Percentiles rank a stretch among this genome's conserved stretches.
phyloP scores from a whole-genome alignment of 2,113 vertebrate genomes.

The Austrofundulus limnaeus region DNA sequence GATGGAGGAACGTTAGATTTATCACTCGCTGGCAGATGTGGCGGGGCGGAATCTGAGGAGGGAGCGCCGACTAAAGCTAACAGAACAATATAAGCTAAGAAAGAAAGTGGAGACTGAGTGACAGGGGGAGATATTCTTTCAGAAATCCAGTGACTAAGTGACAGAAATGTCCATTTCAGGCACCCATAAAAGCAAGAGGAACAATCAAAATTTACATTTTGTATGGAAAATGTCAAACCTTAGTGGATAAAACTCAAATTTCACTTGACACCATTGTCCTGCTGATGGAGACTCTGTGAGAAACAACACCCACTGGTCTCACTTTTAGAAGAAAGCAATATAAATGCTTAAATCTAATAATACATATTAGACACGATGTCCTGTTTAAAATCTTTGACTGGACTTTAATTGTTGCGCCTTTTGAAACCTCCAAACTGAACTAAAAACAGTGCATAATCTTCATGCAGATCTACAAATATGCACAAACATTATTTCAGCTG shows the following conservation, averaged over 20 bases:
- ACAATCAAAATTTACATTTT: conserved; percentile 11
- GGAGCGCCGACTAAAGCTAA: conserved; percentile 57
- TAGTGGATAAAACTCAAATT: not conserved
- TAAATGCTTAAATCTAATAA: no score
- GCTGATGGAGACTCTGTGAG: conserved; percentile 5
- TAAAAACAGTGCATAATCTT: no score
- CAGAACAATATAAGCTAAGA: conserved; percentile 22
- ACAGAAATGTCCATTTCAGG: conserved; percentile 26
- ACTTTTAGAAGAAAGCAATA: not conserved
- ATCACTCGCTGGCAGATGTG: conserved; percentile 81
- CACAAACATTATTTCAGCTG: no score
- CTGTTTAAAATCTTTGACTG: no score
- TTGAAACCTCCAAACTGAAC: no score
- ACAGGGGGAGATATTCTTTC: conserved; percentile 44
- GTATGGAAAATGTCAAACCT: conserved; percentile 1
- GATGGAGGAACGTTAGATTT: conserved; percentile 84
- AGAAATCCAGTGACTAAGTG: conserved; percentile 38
- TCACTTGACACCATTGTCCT: not conserved
- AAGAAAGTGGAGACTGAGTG: conserved; percentile 25
- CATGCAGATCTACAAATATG: no score
- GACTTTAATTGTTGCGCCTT: no score
- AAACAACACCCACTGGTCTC: not conserved
- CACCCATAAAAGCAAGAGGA: not conserved
- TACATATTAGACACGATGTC: no score
- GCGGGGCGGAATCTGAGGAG: conserved; percentile 80